phyloP scores from a whole-genome alignment of 2,113 vertebrate species.

The Malurus melanocephalus region DNA sequence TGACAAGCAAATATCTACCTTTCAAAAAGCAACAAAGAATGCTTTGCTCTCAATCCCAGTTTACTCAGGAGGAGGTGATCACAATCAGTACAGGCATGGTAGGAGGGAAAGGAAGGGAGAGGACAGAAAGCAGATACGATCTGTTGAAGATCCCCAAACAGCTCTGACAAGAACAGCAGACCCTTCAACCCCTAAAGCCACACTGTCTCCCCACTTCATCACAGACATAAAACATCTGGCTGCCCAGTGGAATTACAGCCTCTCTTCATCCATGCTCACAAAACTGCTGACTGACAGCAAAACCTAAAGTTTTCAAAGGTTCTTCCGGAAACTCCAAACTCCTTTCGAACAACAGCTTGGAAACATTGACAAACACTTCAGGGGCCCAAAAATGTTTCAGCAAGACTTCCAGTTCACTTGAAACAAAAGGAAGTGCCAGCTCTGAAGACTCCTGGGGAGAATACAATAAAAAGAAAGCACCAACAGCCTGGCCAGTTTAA shows the following conservation, averaged over 20 bases:
- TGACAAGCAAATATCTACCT: neutral
- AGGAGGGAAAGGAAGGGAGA: neutral
- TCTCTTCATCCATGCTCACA: neutral
- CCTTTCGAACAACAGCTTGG: neutral
- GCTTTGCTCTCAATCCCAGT: neutral
- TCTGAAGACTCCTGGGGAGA: neutral
- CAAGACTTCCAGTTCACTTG: neutral
- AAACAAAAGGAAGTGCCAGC: neutral
- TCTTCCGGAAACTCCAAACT: neutral
- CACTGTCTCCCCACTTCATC: neutral
- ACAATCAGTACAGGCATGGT: neutral
- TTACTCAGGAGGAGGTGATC: neutral
- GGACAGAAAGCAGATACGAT: neutral
- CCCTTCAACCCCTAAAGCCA: neutral
- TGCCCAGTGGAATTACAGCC: neutral
- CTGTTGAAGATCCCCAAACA: neutral
- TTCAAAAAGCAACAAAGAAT: neutral
- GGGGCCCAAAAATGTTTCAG: neutral
- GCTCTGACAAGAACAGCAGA: conserved; percentile 1
- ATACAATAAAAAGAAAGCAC: neutral
- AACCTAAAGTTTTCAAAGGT: neutral
- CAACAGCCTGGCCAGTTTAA: neutral
- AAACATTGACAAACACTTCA: neutral
- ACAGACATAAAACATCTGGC: conserved; percentile 33
- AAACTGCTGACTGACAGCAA: conserved; percentile 3